Conservation (phyloP, 2,888 invertebrate species). For the Stratiomys singularior region DNA sequence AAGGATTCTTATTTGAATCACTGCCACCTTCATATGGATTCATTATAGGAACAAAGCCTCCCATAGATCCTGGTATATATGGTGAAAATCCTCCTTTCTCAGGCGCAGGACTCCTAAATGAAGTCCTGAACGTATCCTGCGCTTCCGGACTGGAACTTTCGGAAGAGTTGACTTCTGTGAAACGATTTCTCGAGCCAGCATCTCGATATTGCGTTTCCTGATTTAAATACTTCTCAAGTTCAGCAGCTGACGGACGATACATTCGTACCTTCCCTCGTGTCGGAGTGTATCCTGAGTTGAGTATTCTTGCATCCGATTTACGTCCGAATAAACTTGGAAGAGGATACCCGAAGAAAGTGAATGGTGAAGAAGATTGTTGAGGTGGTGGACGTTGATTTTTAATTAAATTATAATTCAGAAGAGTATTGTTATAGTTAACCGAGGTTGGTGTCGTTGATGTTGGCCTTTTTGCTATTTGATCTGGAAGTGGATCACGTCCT, state of each 20-base stretch:
- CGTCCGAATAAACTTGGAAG: slow-evolving; percentile 75
- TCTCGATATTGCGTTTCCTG: slow-evolving; percentile 56
- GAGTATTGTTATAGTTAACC: slow-evolving; percentile 65
- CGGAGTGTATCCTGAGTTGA: not conserved
- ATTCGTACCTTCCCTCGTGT: slow-evolving; percentile 61
- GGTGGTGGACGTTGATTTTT: slow-evolving; percentile 56
- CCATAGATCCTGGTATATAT: slow-evolving; percentile 74
- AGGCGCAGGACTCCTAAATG: slow-evolving; percentile 66
- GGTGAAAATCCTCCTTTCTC: slow-evolving; percentile 83
- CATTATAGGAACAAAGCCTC: slow-evolving; percentile 78
- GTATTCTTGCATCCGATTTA: slow-evolving; percentile 60
- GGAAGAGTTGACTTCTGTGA: slow-evolving; percentile 58
- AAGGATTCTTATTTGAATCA: slow-evolving; percentile 51
- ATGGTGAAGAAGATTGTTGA: slow-evolving; percentile 67
- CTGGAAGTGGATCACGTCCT: not conserved
- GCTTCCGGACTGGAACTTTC: slow-evolving; percentile 59
- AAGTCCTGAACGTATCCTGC: slow-evolving; percentile 59
- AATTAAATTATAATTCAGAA: slow-evolving; percentile 64
- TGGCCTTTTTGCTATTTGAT: slow-evolving; percentile 58
- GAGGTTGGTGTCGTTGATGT: slow-evolving; percentile 70
- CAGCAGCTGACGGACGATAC: slow-evolving; percentile 62
- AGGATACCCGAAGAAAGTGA: slow-evolving; percentile 88
- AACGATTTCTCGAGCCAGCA: slow-evolving; percentile 56
- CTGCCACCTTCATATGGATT: slow-evolving; percentile 64
- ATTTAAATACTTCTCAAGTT: slow-evolving; percentile 63